A percentile compares a stretch with the other conserved stretches of the same genome.
These are phyloP conservation scores for Otus sunia DNA, from an alignment of 2,113 vertebrate species.

Conservation along the genomic window DNA sequence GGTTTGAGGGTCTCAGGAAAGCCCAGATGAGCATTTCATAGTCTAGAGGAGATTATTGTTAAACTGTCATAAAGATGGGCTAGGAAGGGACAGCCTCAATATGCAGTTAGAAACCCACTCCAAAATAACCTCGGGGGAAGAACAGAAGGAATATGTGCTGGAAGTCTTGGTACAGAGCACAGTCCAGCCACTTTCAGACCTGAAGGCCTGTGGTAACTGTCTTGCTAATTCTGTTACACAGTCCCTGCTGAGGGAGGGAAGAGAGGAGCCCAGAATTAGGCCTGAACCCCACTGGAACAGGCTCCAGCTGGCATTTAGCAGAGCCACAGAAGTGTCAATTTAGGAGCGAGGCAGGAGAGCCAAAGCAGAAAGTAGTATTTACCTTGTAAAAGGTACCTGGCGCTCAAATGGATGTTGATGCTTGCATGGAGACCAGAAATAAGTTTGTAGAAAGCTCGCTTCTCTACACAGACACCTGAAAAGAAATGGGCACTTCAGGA, in stretches of 20 bases:
- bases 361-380: not conserved
- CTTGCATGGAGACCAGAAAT: conserved; percentile 91
- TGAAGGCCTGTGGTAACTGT: not conserved
- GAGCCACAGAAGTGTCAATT: not conserved
- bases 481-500: not conserved
- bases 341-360: not conserved
- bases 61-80: not conserved
- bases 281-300: not conserved
- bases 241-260: not conserved
- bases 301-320: not conserved
- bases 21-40: not conserved
- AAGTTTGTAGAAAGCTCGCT: conserved; percentile 90
- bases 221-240: not conserved
- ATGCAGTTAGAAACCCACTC: not conserved
- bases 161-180: not conserved
- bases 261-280: not conserved
- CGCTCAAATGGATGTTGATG: conserved; percentile 91
- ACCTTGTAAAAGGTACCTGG: conserved; percentile 90
- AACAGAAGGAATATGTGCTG: not conserved
- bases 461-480: conserved; percentile 91
- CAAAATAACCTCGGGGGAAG: not conserved
- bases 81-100: not conserved
- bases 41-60: not conserved
- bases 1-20: not conserved
- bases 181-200: not conserved